Evolutionary conservation across 2,113 vertebrate species (phyloP).

Genomic region (Platycercus adscitus): DNA sequence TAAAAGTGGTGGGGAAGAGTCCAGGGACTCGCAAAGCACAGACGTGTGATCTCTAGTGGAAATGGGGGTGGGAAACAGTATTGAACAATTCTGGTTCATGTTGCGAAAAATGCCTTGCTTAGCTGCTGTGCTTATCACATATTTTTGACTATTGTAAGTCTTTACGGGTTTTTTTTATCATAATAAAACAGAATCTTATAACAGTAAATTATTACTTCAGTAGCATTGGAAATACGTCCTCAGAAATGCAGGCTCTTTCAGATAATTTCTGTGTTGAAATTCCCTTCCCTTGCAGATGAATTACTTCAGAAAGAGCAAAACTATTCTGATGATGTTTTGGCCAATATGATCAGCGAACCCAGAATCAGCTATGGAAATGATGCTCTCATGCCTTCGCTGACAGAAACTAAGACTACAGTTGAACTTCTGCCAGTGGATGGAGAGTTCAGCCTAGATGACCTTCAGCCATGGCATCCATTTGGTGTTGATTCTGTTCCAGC

Average conservation of each 20-base stretch:
- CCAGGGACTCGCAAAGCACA: neutral
- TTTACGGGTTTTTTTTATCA: neutral
- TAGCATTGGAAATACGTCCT: neutral
- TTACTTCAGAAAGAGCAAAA: constrained; percentile 94
- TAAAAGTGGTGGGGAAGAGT: neutral
- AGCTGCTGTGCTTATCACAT: neutral
- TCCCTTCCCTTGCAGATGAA: constrained; percentile 81
- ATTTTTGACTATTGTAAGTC: neutral
- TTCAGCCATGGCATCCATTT: constrained; percentile 93
- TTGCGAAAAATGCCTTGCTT: neutral
- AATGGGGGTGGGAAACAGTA: neutral
- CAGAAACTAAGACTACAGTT: constrained; percentile 89
- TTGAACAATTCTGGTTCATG: neutral
- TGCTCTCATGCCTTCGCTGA: constrained; percentile 93
- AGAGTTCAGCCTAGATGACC: constrained; percentile 85
- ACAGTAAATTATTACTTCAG: neutral
- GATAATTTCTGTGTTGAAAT: neutral
- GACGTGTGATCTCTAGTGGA: neutral
- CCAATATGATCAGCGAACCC: constrained; percentile 92
- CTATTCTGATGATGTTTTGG: constrained; percentile 93
- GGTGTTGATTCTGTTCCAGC: constrained; percentile 90
- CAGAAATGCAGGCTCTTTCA: neutral
- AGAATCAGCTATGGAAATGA: constrained; percentile 97
- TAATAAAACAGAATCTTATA: neutral
- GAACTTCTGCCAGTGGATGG: constrained; percentile 89